phyloP scores from a whole-genome alignment of 2,113 vertebrate species.

The Danionella cerebrum region DNA sequence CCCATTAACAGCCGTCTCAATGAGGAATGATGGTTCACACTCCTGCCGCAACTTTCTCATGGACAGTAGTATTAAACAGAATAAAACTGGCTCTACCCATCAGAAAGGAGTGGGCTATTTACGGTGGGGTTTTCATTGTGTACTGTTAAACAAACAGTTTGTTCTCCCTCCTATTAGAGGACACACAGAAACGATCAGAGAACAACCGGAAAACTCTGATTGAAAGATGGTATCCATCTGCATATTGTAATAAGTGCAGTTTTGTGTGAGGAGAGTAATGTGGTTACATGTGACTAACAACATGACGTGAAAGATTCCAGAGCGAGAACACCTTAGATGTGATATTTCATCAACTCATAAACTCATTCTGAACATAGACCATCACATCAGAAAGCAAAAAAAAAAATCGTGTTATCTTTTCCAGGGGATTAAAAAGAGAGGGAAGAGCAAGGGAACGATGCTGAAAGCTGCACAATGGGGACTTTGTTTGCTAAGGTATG shows the following conservation, averaged over 20 bases:
- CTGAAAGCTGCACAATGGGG: conserved; percentile 18
- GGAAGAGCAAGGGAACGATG: background rate
- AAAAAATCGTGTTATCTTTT: background rate
- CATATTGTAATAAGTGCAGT: too few relatives aligned
- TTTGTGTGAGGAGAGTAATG: too few relatives aligned
- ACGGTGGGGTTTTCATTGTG: background rate
- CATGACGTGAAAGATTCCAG: too few relatives aligned
- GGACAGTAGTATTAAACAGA: background rate
- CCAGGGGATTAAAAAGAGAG: background rate
- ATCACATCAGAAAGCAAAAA: background rate
- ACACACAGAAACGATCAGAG: too few relatives aligned
- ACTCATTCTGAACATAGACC: background rate
- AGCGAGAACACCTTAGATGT: background rate
- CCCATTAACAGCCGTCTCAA: background rate
- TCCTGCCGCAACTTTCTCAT: background rate
- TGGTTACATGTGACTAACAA: too few relatives aligned
- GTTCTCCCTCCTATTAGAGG: conserved; percentile 25
- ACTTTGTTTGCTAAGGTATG: conserved; percentile 23
- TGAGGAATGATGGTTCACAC: background rate
- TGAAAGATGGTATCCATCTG: too few relatives aligned
- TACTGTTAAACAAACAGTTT: too few relatives aligned
- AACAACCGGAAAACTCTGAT: too few relatives aligned
- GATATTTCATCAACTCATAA: background rate
- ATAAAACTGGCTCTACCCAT: background rate
- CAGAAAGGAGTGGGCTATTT: background rate